Evolutionary conservation across 2,113 vertebrate genomes (phyloP), one percentile per base, ranked within the genome.

Genomic region (Tympanuchus pallidicinctus): DNA sequence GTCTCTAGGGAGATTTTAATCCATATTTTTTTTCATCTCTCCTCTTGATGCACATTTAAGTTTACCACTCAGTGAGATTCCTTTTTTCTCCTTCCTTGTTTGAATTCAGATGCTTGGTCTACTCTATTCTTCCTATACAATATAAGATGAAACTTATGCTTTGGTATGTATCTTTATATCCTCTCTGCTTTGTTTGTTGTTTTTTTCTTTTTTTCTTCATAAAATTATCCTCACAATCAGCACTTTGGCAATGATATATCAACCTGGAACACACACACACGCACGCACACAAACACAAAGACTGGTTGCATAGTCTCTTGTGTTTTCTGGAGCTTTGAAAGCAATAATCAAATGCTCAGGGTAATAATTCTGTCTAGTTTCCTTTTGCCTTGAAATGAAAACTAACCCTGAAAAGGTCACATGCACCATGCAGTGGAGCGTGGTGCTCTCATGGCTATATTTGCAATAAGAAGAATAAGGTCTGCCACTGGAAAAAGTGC

Each of bases 1-100:
- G 11, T 54, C 70, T 87, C 73, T 59, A 81, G 28, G 19, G 74
- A 94, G 19, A n/a, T 5, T 94, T 95, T 80, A 94, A n/a, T 59
- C 11, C 38, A 14, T 64, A 16, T 66, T 56, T 34, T 84, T n/a
- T n/a, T 89, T 71, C 7, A 4, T 27, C 13, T 22, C 24, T 73
- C 6, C 50, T 71, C 17, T 65, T 69, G 38, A 86, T 74, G n/a
- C 59, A 74, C 24, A 17, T 93, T 92, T 75, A 91, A 82, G n/a
- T 88, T 89, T 93, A 17, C 4, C 47, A 72, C 15, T 84, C 32
- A 54, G 4, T 86, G 25, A 77, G 34, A 48, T 25, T 32, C 16
- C 20, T 43, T 11, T 60, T 48, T 38, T 85, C 9, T 70, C 57
- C 73, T 89, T 32, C 34, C 71, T 76, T 67, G 8, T 20, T 5